Base-by-base conservation (phyloP, 2,797 vertebrate species). In the Simalia tracyae region DNA sequence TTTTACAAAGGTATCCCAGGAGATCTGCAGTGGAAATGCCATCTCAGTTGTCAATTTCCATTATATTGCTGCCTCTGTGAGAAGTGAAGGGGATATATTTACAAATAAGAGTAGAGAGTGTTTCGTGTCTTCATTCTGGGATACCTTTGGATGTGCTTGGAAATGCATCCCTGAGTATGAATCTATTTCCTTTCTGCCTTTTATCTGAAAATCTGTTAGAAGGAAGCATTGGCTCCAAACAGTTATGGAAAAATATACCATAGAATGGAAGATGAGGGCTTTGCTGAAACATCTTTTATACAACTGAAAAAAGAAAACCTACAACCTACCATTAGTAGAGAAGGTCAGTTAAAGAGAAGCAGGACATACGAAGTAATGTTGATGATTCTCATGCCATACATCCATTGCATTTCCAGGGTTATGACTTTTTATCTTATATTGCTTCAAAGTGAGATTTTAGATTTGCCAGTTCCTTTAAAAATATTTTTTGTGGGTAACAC, bases 401-500 rank as follows among this genome's bases (percentile, higher is more conserved):
- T n/a, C 17, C 50, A 19, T 56, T 56, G 4, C 12, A 54, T 64
- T 26, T 64, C 50, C n/a, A 50, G 63, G 60, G 11, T 31, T 85
- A 5, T 85, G 12, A 76, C 17, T 42, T 50, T 81, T 46, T 46
- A n/a, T 46, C 26, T 10, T 61, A 42, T 87, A 28, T 89, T 76
- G 4, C 46, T 87, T 87, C 42, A 42, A 64, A 87, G 59, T 90
- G 19, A 36, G 24, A n/a, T 87, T 56, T 86, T 42, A 36, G n/a
- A 87, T 36, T 46, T 31, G 42, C 10, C 26, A 14, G 14, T 54
- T 50, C 17, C 1, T 72, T 60, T 59, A n/a, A 66, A 68, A 86
- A 72, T 7, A n/a, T 14, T 60, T 24, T 93, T 87, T 94, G 84
- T 84, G 89, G 90, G 56, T 26, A 91, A 36, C 28, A 87, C 4